These are phyloP conservation scores for Phrynocephalus forsythii DNA, from an alignment of 2,797 vertebrate species.

Conservation along the genomic window DNA sequence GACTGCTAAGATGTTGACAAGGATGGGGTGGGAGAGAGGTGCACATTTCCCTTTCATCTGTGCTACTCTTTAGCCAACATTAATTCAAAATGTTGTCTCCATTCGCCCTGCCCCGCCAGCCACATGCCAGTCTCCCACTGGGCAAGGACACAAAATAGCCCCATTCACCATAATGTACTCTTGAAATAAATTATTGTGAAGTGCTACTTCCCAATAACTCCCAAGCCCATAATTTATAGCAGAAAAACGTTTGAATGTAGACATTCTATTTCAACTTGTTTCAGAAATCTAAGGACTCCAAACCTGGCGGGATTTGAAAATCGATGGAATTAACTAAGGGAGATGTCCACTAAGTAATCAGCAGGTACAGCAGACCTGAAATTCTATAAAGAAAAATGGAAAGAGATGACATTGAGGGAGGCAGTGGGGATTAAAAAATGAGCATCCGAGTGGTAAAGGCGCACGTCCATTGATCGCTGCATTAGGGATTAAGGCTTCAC, in stretches of 20 bases:
- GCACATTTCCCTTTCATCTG: background rate
- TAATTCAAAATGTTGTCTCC: background rate
- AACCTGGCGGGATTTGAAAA: slow-evolving; percentile 79
- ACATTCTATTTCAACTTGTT: slow-evolving; percentile 79
- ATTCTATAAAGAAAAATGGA: slow-evolving; percentile 82
- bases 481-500: slow-evolving; percentile 75
- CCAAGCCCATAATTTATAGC: slow-evolving; percentile 78
- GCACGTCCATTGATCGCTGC: slow-evolving; percentile 75
- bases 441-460: slow-evolving; percentile 75
- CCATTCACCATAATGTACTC: slow-evolving; percentile 35
- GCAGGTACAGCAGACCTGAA: slow-evolving; percentile 80
- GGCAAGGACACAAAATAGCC: slow-evolving; percentile 42
- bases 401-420: slow-evolving; percentile 76
- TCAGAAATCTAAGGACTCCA: slow-evolving; percentile 78
- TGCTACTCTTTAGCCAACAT: background rate
- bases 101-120: rapidly evolving
- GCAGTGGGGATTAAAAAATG: slow-evolving; percentile 79
- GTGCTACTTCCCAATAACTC: slow-evolving; percentile 63
- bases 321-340: slow-evolving; percentile 83
- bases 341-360: slow-evolving; percentile 81
- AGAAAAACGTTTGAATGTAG: slow-evolving; percentile 78
- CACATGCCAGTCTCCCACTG: background rate
- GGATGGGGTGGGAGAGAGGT: background rate
- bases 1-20: background rate
- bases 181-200: slow-evolving; percentile 69